These are phyloP conservation scores for Ceratoteleas bidentatus DNA, from an alignment of 1,140 invertebrate species.

Conservation along the genomic window DNA sequence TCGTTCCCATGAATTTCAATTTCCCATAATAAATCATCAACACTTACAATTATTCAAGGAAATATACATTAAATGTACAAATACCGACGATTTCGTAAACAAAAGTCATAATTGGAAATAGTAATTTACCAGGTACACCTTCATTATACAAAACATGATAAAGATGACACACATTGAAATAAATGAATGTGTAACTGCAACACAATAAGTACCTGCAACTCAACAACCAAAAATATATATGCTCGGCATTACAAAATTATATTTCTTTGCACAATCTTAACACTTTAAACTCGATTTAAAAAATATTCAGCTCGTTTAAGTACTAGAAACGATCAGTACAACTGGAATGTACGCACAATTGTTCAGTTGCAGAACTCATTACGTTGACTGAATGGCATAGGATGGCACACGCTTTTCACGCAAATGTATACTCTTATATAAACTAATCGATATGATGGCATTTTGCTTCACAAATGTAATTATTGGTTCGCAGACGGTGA, in stretches of 20 bases:
- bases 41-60: slow-evolving; percentile 15
- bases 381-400: slow-evolving; percentile 9
- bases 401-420: slow-evolving; percentile 43
- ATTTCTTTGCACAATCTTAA: slow-evolving; percentile 17
- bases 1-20: slow-evolving; percentile 1
- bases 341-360: slow-evolving; percentile 7
- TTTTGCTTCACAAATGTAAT: slow-evolving; percentile 28
- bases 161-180: slow-evolving; percentile 26
- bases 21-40: slow-evolving; percentile 20
- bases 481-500: slow-evolving; percentile 26
- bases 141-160: slow-evolving; percentile 41
- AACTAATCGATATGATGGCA: slow-evolving; percentile 44
- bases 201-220: slow-evolving; percentile 34
- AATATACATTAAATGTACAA: slow-evolving; percentile 12
- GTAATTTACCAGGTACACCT: slow-evolving; percentile 19
- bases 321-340: slow-evolving; percentile 19
- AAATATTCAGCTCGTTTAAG: slow-evolving; percentile 23
- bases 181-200: slow-evolving; percentile 30
- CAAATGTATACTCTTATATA: slow-evolving; percentile 20
- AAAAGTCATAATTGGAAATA: not conserved
- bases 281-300: slow-evolving; percentile 23
- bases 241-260: slow-evolving; percentile 16
- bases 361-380: slow-evolving; percentile 39
- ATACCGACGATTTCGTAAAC: not conserved
- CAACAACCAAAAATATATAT: slow-evolving; percentile 44